Base-by-base conservation (phyloP, 2,113 vertebrate genomes). In the Ictalurus furcatus region DNA sequence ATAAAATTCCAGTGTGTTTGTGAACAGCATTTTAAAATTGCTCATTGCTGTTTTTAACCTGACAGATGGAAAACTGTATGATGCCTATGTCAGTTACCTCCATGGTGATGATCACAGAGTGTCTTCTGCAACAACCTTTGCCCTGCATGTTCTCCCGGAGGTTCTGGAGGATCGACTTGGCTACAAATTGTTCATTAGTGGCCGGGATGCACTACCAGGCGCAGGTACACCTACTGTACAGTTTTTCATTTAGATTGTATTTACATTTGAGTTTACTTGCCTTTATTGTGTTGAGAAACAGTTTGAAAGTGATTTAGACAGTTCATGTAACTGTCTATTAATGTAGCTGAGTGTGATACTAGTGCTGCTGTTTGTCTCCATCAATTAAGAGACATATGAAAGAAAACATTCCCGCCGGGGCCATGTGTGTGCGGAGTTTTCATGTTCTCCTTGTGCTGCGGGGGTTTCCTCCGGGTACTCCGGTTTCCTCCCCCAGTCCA, bases 181-280 rank as follows among this genome's bases (percentile, higher is more conserved):
- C 88, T 98, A 97, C 87, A 95, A 93, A 11, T 92, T 99, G 30
- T 99, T 96, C 89, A 97, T 99, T 94, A 91, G 95, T 81, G 97
- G 97, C 90, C 96, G 98, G 54, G 97, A 99, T 87, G 96, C 97
- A 85, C 89, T 95, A 91, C 97, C 96, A 0, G 98, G 98, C 84
- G 95, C 98, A 97, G 97, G 98, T 98, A 95, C 86, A 93, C 89
- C 90, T 90, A 28, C 44, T 48, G 6, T 48, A 48, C 13, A 82
- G 48, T 73, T 74, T 9, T 84, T 59, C n/a, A 9, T 54, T 87
- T 54, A 80, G 13, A 61, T 11, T 56, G 52, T 23, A 54, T 21
- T 17, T 2, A 13, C 14, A 30, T 65, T 56, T 56, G 13, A 13
- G 1, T 56, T 56, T 56, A 14, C 54, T n/a, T 71, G 69, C 16